Evolutionary conservation across 2,888 invertebrate genomes (phyloP), one percentile per base, ranked within the genome.

Genomic region (Aethes cnicana): DNA sequence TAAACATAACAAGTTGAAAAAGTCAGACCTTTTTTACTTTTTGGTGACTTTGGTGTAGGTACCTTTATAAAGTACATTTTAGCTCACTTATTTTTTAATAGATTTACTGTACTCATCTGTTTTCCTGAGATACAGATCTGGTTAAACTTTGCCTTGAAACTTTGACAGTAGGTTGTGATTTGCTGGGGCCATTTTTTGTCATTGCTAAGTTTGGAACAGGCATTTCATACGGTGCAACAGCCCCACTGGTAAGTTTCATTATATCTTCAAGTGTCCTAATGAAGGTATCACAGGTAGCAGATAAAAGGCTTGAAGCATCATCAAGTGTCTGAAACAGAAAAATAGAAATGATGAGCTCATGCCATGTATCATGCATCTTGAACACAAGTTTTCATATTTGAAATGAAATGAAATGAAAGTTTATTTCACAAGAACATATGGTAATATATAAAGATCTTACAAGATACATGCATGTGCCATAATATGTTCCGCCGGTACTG

Each of bases 261-360:
- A 95, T 95, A 62, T 95, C 95, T 80, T 96, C 95, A 63, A 96
- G 85, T 14, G 95, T 95, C 73, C 93, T 91, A 59, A 95, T 95
- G 77, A 96, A 95, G 21, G 95, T 95, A 83, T 96, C 95, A 90
- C 95, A 96, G 43, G 95, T 96, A 30, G 94, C 94, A 54, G 93
- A 92, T 25, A 96, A 81, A 58, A 95, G 87, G 69, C 92, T 92
- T 6, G 95, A 93, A 2, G 93, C 93, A 77, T 95, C 95, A 68
- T 93, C 91, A 69, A 94, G 90, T 90, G 92, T 92, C 93, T 94
- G 84, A 33, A 91, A 90, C 21, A 44, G 42, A 39, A 55, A 55
- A 41, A 36, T 54, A 33, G 41, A 12, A 33, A n/a, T n/a, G n/a
- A n/a, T n/a, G n/a, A n/a, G n/a, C n/a, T n/a, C n/a, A n/a, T n/a